These are phyloP conservation scores for Eumaeus atala DNA, from an alignment of 1,140 invertebrate genomes.

Conservation along the genomic window DNA sequence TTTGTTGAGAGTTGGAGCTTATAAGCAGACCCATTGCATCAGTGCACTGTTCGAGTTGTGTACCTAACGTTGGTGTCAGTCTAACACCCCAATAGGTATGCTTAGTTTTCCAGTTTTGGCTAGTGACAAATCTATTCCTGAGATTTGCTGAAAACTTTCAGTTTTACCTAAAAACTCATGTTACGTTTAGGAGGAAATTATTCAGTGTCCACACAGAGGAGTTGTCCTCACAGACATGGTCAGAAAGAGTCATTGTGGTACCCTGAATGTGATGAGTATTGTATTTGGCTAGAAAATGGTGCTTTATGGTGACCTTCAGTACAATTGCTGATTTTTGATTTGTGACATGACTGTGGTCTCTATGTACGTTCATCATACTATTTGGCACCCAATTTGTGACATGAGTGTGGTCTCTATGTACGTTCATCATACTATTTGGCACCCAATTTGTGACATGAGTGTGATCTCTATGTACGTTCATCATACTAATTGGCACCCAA, in stretches of 20 bases:
- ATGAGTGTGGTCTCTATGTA: too few species aligned
- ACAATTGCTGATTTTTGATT: too few species aligned
- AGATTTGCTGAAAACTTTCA: constrained; percentile 2
- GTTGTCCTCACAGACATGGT: background rate
- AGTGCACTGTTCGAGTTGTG: constrained; percentile 1
- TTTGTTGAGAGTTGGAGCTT: background rate
- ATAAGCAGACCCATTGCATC: background rate
- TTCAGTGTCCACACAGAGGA: background rate
- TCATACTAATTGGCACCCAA: background rate
- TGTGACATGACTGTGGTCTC: too few species aligned
- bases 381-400: background rate
- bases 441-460: too few species aligned
- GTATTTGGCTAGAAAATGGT: background rate
- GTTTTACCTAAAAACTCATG: constrained; percentile 8
- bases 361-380: too few species aligned
- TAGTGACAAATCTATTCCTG: background rate
- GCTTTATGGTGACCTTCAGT: background rate
- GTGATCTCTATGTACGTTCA: too few species aligned
- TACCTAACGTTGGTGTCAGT: background rate
- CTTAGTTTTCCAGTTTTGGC: constrained; percentile 13
- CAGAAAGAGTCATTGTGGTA: background rate
- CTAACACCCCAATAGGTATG: constrained; percentile 12
- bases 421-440: too few species aligned
- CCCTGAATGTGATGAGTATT: background rate
- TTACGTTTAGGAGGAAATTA: constrained; percentile 1